Base-by-base conservation (phyloP, 92 coral and sea anemone genomes). In the Epizoanthus fatuus region DNA sequence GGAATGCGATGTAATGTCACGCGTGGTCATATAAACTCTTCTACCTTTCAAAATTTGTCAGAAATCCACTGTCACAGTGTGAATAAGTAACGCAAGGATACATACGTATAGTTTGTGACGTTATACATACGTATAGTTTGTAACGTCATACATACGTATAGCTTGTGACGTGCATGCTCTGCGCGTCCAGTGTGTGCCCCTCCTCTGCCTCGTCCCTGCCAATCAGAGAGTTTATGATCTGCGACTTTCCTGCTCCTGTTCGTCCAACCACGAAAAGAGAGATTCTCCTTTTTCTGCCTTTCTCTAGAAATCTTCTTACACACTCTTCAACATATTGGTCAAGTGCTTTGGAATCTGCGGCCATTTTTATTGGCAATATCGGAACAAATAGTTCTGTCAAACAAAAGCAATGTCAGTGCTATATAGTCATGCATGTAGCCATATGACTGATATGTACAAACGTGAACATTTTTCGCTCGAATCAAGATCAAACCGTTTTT, bases 161-260 rank as follows among this genome's bases (percentile, higher is more conserved):
- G 11, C 70, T 4, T 38, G 22, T 42, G 1, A 40, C 65, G 19
- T 14, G 42, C 82, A 58, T 77, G 69, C 70, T 77, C 82, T 62
- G 56, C 8, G 82, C 82, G 38, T 59, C 82, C 16, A 77, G 70
- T 4, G 82, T 62, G 32, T 77, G 82, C 0, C 82, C 82, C 9
- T 77, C 82, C 38, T 77, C 45, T 10, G 82, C 82, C 22, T 59
- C 82, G 3, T 60, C 59, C 11, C 14, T 2, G 3, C 82, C 82
- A 60, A 77, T 77, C 19, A 77, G 49, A 20, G 70, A 59, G 19
- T 77, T 77, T 11, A 60, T 77, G 39, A 77, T 44, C 19, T 77
- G 70, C 0, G 82, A 77, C 55, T 77, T 77, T 54, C 82, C 82
- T 5, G 70, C 56, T 20, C 70, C 82, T 3, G 82, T 77, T 44